A percentile compares a stretch with the other conserved stretches of the same genome.
These are phyloP conservation scores for Schizotus pectinicornis DNA, from an alignment of 2,888 invertebrate genomes.

Conservation along the genomic window DNA sequence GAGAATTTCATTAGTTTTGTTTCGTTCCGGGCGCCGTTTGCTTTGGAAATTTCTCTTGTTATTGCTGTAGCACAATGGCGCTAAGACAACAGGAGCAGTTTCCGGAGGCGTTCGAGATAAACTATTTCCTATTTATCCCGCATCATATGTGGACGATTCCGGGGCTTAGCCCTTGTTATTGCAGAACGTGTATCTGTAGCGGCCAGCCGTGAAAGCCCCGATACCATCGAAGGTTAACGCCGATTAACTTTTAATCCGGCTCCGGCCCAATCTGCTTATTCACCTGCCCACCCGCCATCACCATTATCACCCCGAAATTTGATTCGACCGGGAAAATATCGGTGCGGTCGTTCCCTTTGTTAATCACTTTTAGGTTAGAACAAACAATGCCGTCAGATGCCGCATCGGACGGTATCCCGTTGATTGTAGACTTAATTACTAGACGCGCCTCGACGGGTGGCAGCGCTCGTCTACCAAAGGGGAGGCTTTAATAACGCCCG, in stretches of 20 bases:
- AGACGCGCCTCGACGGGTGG: slow-evolving; percentile 19
- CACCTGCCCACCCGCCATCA: too few relatives aligned
- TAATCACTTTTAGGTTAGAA: slow-evolving; percentile 5
- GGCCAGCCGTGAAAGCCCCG: too few relatives aligned
- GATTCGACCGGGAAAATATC: too few relatives aligned
- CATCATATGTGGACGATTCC: neutral
- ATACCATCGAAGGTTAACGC: too few relatives aligned
- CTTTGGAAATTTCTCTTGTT: slow-evolving; percentile 20
- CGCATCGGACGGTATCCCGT: neutral
- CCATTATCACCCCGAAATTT: too few relatives aligned
- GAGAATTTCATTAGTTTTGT: slow-evolving; percentile 27
- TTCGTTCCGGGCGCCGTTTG: slow-evolving; percentile 10
- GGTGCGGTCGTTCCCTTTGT: neutral
- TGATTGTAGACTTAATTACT: slow-evolving; percentile 35
- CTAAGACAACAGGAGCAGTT: slow-evolving; percentile 13
- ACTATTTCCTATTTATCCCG: slow-evolving; percentile 16
- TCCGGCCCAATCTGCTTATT: too few relatives aligned
- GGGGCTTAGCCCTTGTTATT: too few relatives aligned
- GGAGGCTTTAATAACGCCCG: slow-evolving; percentile 37
- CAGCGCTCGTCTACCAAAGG: slow-evolving; percentile 24
- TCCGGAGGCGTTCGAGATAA: slow-evolving; percentile 6
- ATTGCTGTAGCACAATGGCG: slow-evolving; percentile 11
- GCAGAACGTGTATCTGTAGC: too few relatives aligned
- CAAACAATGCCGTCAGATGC: slow-evolving; percentile 3
- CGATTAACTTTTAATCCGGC: too few relatives aligned